Percentiles rank a stretch among this genome's conserved stretches.
Conservation (phyloP, 2,113 vertebrate genomes). For the Salminus brasiliensis region DNA sequence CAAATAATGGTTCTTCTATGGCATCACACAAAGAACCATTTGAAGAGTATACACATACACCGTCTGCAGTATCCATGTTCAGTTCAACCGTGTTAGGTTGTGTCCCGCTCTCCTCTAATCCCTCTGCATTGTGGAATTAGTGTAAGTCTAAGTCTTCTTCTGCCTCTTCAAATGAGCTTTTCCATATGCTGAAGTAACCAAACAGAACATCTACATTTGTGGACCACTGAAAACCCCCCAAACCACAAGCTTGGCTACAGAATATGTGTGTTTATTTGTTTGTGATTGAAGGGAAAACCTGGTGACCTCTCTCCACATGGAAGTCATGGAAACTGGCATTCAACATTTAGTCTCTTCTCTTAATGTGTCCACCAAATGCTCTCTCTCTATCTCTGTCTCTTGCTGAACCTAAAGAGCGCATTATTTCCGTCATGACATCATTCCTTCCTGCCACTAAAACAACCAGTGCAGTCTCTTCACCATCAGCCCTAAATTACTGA, state of each 20-base stretch:
- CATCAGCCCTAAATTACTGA: background rate
- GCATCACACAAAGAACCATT: too few relatives aligned
- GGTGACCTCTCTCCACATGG: constrained; percentile 50
- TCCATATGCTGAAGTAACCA: background rate
- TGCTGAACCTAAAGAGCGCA: background rate
- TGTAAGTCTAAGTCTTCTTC: too few relatives aligned
- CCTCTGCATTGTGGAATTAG: too few relatives aligned
- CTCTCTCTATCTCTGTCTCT: constrained; percentile 8
- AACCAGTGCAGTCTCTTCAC: background rate
- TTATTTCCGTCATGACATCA: constrained; percentile 1
- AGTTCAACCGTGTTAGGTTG: too few relatives aligned
- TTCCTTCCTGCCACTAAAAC: constrained; percentile 18
- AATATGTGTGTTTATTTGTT: constrained; percentile 57
- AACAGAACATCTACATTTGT: background rate
- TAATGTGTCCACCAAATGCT: constrained; percentile 41
- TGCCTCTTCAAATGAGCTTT: background rate
- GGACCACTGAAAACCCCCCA: constrained; percentile 4
- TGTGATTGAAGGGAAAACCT: constrained; percentile 43
- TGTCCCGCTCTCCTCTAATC: too few relatives aligned
- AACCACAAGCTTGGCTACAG: constrained; percentile 55
- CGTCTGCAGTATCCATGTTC: too few relatives aligned
- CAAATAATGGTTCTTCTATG: too few relatives aligned
- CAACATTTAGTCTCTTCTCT: background rate
- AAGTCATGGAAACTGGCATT: constrained; percentile 25
- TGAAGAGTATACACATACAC: too few relatives aligned